phyloP scores from a whole-genome alignment of 2,797 vertebrate species.

The Enteromius trimaculatus region DNA sequence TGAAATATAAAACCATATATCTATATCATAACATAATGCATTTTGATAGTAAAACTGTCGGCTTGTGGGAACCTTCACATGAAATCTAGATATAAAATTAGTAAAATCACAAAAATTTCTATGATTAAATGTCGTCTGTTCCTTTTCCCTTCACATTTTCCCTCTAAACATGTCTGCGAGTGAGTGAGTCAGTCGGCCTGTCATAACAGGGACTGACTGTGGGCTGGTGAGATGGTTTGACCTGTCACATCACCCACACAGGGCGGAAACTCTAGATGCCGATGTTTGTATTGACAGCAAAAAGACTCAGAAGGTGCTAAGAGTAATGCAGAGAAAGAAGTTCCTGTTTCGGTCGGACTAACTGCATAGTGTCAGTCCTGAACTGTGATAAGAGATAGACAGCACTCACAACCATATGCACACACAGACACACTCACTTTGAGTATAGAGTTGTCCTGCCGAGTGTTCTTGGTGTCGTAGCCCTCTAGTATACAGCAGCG shows the following conservation, averaged over 20 bases:
- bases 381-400: not conserved
- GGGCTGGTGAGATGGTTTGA: constrained; percentile 21
- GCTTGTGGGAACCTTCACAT: not conserved
- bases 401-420: not conserved
- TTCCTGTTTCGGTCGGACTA: too few relatives aligned
- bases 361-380: not conserved
- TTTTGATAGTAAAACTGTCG: not conserved
- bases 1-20: not conserved
- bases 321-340: too few relatives aligned
- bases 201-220: constrained; percentile 21
- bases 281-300: constrained; percentile 35
- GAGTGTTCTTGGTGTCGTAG: constrained; percentile 89
- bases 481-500: constrained; percentile 89
- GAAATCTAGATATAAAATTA: not conserved
- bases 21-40: not conserved
- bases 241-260: constrained; percentile 36
- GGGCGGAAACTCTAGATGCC: constrained; percentile 22
- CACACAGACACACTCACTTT: constrained; percentile 75
- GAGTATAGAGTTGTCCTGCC: constrained; percentile 90
- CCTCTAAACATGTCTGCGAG: constrained; percentile 6
- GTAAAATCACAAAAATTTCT: constrained; percentile 3
- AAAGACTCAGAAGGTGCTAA: constrained; percentile 10
- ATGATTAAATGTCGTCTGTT: not conserved
- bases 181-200: constrained; percentile 35
- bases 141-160: constrained; percentile 16